A percentile compares a stretch with the other conserved stretches of the same genome.
These are phyloP conservation scores for Macaria liturata DNA, from an alignment of 2,888 invertebrate genomes.

Conservation along the genomic window DNA sequence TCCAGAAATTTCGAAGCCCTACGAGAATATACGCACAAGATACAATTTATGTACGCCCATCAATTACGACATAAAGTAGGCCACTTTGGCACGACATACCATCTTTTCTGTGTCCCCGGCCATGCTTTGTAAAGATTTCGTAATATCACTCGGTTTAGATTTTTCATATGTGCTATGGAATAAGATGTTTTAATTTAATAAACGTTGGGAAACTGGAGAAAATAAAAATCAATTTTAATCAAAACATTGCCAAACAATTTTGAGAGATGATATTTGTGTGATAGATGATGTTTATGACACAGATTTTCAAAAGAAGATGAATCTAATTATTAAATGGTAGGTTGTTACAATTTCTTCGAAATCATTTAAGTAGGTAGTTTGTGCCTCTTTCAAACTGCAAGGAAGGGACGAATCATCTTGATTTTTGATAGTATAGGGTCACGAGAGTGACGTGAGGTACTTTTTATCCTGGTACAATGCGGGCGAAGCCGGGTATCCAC, in stretches of 20 bases:
- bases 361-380: too few relatives aligned
- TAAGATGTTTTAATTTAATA: conserved; percentile 10
- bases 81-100: conserved; percentile 46
- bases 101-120: conserved; percentile 45
- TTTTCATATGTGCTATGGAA: conserved; percentile 44
- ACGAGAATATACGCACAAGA: conserved; percentile 27
- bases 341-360: not conserved
- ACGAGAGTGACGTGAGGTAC: too few relatives aligned
- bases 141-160: conserved; percentile 40
- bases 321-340: not conserved
- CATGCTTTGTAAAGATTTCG: conserved; percentile 41
- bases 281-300: not conserved
- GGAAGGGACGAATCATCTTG: too few relatives aligned
- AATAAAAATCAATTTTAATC: not conserved
- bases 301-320: too few relatives aligned
- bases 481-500: too few relatives aligned
- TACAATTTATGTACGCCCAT: conserved; percentile 31
- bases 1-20: conserved; percentile 44
- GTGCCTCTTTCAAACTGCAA: too few relatives aligned
- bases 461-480: too few relatives aligned
- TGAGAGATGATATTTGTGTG: not conserved
- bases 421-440: too few relatives aligned
- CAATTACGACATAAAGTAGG: conserved; percentile 29
- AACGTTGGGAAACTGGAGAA: not conserved
- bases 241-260: conserved; percentile 3